A percentile compares a stretch with the other conserved stretches of the same genome.
Evolutionary conservation across 1,140 invertebrate genomes (phyloP).

Genomic region (Formica selysi): DNA sequence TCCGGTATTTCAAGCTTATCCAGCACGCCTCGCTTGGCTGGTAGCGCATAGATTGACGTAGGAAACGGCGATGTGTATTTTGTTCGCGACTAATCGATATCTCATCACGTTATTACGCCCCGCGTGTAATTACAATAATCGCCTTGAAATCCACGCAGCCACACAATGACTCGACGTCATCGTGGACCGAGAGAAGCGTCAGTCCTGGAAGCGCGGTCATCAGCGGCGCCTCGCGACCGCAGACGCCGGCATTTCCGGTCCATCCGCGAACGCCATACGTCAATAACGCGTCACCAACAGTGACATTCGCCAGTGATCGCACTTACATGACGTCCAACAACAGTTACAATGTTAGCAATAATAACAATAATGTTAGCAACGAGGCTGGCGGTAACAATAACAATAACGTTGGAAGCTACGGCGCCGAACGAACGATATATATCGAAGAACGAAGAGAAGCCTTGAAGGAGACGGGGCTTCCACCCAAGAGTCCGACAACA

Average conservation of each 20-base stretch:
- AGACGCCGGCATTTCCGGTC: slow-evolving; percentile 96
- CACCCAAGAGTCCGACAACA: slow-evolving; percentile 91
- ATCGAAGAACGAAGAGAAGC: slow-evolving; percentile 85
- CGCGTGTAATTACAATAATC: slow-evolving; percentile 24
- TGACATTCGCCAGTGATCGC: slow-evolving; percentile 86
- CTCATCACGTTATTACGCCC: neutral
- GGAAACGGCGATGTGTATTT: slow-evolving; percentile 25
- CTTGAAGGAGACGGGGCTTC: slow-evolving; percentile 88
- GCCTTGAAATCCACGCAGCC: slow-evolving; percentile 82
- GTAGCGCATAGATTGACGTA: slow-evolving; percentile 18
- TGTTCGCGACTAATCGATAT: slow-evolving; percentile 31
- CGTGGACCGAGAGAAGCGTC: slow-evolving; percentile 88
- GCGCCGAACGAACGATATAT: slow-evolving; percentile 80
- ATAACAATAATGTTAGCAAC: slow-evolving; percentile 67
- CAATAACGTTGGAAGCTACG: slow-evolving; percentile 79
- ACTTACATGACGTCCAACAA: slow-evolving; percentile 79
- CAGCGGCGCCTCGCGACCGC: slow-evolving; percentile 89
- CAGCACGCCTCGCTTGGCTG: slow-evolving; percentile 57
- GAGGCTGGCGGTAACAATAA: slow-evolving; percentile 75
- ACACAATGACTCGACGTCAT: slow-evolving; percentile 89
- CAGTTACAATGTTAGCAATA: slow-evolving; percentile 78
- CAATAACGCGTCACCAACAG: slow-evolving; percentile 88
- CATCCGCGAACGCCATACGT: slow-evolving; percentile 94
- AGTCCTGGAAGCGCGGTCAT: slow-evolving; percentile 87
- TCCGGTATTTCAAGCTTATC: slow-evolving; percentile 32